Evolutionary conservation across 2,113 vertebrate genomes (phyloP).

Genomic region (Rhabdornis inornatus): DNA sequence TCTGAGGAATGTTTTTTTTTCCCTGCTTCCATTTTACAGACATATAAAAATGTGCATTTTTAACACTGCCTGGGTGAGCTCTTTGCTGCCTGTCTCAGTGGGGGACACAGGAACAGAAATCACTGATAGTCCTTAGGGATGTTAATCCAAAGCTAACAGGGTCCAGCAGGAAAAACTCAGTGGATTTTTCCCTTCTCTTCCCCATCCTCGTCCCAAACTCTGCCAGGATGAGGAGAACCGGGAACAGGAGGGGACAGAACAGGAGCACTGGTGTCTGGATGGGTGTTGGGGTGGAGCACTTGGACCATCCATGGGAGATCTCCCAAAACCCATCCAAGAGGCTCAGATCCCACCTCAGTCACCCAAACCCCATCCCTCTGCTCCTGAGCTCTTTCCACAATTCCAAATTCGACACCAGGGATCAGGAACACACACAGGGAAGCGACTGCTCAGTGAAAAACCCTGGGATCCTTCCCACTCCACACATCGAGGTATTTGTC

Average conservation of each 20-base stretch:
- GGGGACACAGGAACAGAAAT: background rate
- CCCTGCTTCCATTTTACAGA: background rate
- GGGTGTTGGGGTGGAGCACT: background rate
- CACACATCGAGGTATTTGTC: rapidly evolving
- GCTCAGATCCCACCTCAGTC: background rate
- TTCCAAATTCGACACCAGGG: rapidly evolving
- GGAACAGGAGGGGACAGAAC: background rate
- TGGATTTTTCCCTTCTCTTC: background rate
- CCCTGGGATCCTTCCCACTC: background rate
- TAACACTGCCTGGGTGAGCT: background rate
- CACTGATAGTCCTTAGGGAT: rapidly evolving
- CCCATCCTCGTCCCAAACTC: background rate
- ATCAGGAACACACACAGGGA: background rate
- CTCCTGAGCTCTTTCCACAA: background rate
- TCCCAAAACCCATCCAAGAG: background rate
- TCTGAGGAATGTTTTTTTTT: background rate
- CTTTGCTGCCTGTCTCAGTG: background rate
- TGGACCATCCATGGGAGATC: background rate
- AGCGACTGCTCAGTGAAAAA: background rate
- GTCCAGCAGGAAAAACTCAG: rapidly evolving
- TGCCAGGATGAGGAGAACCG: background rate
- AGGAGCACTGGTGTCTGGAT: background rate
- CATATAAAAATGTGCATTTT: background rate
- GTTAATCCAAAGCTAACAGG: background rate
- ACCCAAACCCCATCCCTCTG: background rate